Percentiles rank a stretch among this genome's conserved stretches.
Evolutionary conservation across 1,140 invertebrate genomes (phyloP).

Genomic region (Planococcus citri): DNA sequence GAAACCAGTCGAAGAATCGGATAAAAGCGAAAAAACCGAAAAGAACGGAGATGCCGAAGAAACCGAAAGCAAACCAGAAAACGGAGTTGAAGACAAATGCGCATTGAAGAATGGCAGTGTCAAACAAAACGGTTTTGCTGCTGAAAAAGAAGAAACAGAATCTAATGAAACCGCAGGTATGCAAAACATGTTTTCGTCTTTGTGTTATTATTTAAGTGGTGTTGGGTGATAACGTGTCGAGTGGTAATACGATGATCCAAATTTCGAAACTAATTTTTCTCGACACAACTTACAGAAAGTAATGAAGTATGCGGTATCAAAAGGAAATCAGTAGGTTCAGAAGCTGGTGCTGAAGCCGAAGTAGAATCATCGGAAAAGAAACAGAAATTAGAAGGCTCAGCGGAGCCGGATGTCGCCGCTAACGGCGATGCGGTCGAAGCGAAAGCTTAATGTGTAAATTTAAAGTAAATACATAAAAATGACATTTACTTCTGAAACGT

Average conservation of each 20-base stretch:
- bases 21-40: background rate
- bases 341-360: background rate
- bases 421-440: background rate
- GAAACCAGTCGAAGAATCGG: background rate
- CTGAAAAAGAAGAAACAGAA: background rate
- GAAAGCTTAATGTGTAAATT: slow-evolving; percentile 9
- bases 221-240: too few species aligned
- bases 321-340: slow-evolving; percentile 3
- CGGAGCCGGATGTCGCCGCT: slow-evolving; percentile 10
- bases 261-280: background rate
- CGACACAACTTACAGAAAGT: background rate
- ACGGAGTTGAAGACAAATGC: background rate
- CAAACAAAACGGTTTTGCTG: background rate
- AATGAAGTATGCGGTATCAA: slow-evolving; percentile 11
- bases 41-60: slow-evolving; percentile 12
- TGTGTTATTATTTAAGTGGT: background rate
- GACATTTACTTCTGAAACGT: slow-evolving; percentile 13
- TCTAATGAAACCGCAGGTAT: slow-evolving; percentile 5
- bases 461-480: slow-evolving; percentile 7
- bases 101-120: background rate
- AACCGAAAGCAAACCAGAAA: background rate
- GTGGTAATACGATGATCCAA: too few species aligned
- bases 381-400: slow-evolving; percentile 9
- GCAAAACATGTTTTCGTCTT: background rate
- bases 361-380: slow-evolving; percentile 10